Percentiles rank a stretch among this genome's conserved stretches.
Evolutionary conservation across 1,140 invertebrate species (phyloP).

Genomic region (Neodiprion pinetum): DNA sequence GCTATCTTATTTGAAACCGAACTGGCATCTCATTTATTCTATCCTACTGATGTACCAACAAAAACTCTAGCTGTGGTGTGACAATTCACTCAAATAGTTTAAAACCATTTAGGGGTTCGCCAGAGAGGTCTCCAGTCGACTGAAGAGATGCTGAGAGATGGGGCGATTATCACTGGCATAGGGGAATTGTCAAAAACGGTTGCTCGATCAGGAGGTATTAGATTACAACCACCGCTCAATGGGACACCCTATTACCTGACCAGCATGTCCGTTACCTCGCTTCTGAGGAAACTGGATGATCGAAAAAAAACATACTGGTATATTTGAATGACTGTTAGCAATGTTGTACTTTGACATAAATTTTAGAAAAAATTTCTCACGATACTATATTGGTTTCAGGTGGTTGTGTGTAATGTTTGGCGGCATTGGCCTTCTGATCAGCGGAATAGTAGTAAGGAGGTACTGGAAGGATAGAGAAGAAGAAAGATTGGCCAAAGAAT

Average conservation of each 20-base stretch:
- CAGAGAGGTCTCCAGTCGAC: slow-evolving; percentile 80
- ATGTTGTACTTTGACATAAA: slow-evolving; percentile 12
- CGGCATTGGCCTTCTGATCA: slow-evolving; percentile 69
- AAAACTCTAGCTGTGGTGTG: background rate
- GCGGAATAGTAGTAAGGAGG: slow-evolving; percentile 69
- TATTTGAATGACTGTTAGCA: slow-evolving; percentile 6
- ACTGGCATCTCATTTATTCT: no score
- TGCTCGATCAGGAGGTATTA: slow-evolving; percentile 62
- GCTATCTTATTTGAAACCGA: no score
- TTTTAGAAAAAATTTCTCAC: slow-evolving; percentile 9
- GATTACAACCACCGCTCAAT: slow-evolving; percentile 72
- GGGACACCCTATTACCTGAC: slow-evolving; percentile 77
- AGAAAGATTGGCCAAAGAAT: slow-evolving; percentile 62
- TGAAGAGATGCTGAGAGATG: slow-evolving; percentile 79
- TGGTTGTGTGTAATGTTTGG: slow-evolving; percentile 72
- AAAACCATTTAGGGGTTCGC: slow-evolving; percentile 57
- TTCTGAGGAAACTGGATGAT: slow-evolving; percentile 74
- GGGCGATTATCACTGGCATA: slow-evolving; percentile 77
- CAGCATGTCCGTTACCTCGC: slow-evolving; percentile 70
- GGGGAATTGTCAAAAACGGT: slow-evolving; percentile 69
- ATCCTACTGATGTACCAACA: background rate
- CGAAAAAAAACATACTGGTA: slow-evolving; percentile 69
- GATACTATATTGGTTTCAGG: slow-evolving; percentile 52
- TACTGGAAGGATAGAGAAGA: slow-evolving; percentile 66
- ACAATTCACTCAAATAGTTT: background rate